Evolutionary conservation across 2,888 invertebrate genomes (phyloP), one percentile per base, ranked within the genome.

Genomic region (Subacronicta megacephala): DNA sequence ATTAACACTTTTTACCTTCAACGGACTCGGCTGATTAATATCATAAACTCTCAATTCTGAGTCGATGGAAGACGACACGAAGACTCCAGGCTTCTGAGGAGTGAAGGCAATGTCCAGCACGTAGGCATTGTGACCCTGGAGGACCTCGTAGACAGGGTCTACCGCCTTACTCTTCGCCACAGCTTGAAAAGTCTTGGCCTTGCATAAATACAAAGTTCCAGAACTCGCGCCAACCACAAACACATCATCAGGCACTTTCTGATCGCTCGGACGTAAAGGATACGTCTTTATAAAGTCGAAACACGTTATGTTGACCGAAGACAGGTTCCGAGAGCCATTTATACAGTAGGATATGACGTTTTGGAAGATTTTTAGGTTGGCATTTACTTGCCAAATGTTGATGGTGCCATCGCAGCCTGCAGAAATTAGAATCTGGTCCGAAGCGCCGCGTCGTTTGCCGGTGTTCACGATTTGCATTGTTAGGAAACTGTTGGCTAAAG

Each of bases 371-470:
- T 86, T 87, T 1, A 69, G 51, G 44, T 80, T 82, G 0, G 81
- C 74, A 41, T 93, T 93, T 0, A 90, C 92, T 65, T 88, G 89
- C 92, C 93, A 93, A 0, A 87, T 82, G 64, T 88, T 90, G 0
- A 93, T 18, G 0, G 85, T 85, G 0, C 93, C 84, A n/a, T 89
- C 88, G 15, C 83, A 78, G 0, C 84, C 88, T 0, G 84, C 75
- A 0, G 88, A 85, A 0, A 89, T 63, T 0, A 90, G 50, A 0
- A 88, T 73, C 46, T 92, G 90, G 15, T 93, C 93, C 0, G 92
- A 72, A 0, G 90, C 89, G 0, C 85, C 83, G 0, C 93, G 83
- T 1, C 93, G 74, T 46, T 85, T 90, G 0, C 90, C 88, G 0
- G 85, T 86, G 13, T 80, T 83, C 2, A 76, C 75, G 0, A 92